These are phyloP conservation scores for Sphaeridia pumilis DNA, from an alignment of 2,888 invertebrate genomes.

Conservation along the genomic window DNA sequence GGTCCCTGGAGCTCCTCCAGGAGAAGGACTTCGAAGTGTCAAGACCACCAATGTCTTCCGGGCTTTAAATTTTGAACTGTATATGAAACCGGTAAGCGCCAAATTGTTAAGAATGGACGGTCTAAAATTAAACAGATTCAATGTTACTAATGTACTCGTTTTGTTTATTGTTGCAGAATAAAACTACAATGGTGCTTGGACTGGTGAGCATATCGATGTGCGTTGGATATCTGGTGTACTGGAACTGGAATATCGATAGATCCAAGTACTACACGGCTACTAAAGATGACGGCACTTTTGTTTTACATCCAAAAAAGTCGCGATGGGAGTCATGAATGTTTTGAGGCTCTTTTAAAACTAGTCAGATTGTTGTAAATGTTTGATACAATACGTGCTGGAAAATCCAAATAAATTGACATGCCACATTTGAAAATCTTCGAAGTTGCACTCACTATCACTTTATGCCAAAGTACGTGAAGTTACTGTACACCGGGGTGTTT, in stretches of 20 bases:
- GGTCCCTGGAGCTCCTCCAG: conserved; percentile 48
- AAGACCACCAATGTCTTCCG: conserved; percentile 63
- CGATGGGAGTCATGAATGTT: conserved; percentile 41
- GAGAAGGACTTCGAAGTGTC: conserved; percentile 64
- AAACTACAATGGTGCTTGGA: conserved; percentile 70
- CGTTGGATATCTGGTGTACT: conserved; percentile 69
- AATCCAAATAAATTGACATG: no score
- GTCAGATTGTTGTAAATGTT: no score
- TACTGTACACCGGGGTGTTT: no score
- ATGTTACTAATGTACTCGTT: neutral
- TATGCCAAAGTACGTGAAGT: no score
- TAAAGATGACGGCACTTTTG: conserved; percentile 53
- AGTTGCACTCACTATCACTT: no score
- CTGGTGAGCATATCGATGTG: conserved; percentile 60
- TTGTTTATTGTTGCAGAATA: conserved; percentile 67
- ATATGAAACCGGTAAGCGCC: conserved; percentile 78
- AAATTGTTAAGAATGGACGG: no score
- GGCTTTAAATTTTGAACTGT: conserved; percentile 77
- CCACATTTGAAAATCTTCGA: no score
- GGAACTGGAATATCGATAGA: conserved; percentile 66
- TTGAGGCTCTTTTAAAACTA: no score
- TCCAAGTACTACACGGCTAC: conserved; percentile 70
- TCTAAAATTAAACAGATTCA: no score
- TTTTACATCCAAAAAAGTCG: conserved; percentile 38
- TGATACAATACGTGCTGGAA: no score